phyloP scores from a whole-genome alignment of 2,888 invertebrate species.

The Nomada lathburiana region DNA sequence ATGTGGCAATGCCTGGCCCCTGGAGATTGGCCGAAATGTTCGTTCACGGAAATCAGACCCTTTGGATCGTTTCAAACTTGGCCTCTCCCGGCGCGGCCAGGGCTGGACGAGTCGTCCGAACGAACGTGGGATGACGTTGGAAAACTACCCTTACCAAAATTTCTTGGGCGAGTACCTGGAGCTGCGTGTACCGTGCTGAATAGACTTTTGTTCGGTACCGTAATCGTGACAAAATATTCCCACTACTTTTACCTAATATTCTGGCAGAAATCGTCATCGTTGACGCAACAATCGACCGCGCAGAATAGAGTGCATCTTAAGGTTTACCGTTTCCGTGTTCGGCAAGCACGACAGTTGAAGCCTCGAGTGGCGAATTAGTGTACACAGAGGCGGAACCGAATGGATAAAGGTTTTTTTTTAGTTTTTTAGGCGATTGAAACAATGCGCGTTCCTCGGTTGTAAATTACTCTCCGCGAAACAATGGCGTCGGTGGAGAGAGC shows the following conservation, averaged over 20 bases:
- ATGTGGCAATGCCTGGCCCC: conserved; percentile 32
- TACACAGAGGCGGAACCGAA: background rate
- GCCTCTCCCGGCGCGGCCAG: background rate
- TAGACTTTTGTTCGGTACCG: background rate
- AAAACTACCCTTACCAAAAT: conserved; percentile 8
- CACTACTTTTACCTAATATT: background rate
- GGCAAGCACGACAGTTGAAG: background rate
- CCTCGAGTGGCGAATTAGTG: conserved; percentile 2
- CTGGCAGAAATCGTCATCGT: background rate
- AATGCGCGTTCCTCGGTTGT: background rate
- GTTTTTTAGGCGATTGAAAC: background rate
- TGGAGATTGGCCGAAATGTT: conserved; percentile 40
- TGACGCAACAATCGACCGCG: background rate
- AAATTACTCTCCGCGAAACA: background rate
- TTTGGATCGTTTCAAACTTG: conserved; percentile 32
- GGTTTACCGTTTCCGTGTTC: background rate
- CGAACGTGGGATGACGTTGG: conserved; percentile 23
- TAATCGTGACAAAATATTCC: background rate
- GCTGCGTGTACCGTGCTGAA: too few species aligned
- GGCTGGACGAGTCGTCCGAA: background rate
- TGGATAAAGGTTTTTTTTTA: background rate
- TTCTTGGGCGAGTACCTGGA: too few species aligned
- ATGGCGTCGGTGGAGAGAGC: background rate
- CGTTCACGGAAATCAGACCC: conserved; percentile 37
- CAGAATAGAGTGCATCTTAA: background rate